These are phyloP conservation scores for Esperia sulphurella DNA, from an alignment of 2,888 invertebrate genomes.

Conservation along the genomic window DNA sequence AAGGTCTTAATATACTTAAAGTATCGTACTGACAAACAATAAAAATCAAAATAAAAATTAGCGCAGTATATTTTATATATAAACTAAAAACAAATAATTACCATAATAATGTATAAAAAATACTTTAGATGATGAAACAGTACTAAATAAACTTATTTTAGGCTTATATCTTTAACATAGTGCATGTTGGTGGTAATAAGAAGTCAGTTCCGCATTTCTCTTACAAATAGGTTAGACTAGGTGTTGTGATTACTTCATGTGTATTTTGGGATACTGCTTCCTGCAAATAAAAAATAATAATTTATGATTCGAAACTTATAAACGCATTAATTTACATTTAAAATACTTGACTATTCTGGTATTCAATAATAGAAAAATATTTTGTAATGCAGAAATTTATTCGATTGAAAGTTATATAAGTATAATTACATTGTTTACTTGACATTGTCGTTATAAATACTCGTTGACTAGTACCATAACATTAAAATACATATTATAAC, in stretches of 20 bases:
- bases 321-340: neutral
- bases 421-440: slow-evolving; percentile 63
- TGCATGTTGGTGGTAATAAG: slow-evolving; percentile 57
- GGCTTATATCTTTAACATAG: slow-evolving; percentile 60
- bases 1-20: neutral
- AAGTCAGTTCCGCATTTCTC: slow-evolving; percentile 68
- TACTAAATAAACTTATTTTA: slow-evolving; percentile 47
- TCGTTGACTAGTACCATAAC: slow-evolving; percentile 63
- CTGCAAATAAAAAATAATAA: slow-evolving; percentile 70
- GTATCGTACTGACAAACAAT: neutral
- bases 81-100: slow-evolving; percentile 16
- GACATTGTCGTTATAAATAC: slow-evolving; percentile 66
- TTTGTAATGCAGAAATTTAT: slow-evolving; percentile 69
- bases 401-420: slow-evolving; percentile 67
- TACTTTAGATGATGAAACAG: slow-evolving; percentile 35
- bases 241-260: slow-evolving; percentile 68
- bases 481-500: slow-evolving; percentile 17
- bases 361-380: slow-evolving; percentile 51
- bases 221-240: slow-evolving; percentile 69
- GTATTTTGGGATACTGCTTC: slow-evolving; percentile 77
- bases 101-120: slow-evolving; percentile 28
- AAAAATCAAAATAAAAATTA: slow-evolving; percentile 12
- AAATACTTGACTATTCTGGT: slow-evolving; percentile 11
- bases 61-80: slow-evolving; percentile 18
- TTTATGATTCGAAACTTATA: neutral